Base-by-base conservation (phyloP, 2,113 vertebrate genomes). In the Fulica atra region DNA sequence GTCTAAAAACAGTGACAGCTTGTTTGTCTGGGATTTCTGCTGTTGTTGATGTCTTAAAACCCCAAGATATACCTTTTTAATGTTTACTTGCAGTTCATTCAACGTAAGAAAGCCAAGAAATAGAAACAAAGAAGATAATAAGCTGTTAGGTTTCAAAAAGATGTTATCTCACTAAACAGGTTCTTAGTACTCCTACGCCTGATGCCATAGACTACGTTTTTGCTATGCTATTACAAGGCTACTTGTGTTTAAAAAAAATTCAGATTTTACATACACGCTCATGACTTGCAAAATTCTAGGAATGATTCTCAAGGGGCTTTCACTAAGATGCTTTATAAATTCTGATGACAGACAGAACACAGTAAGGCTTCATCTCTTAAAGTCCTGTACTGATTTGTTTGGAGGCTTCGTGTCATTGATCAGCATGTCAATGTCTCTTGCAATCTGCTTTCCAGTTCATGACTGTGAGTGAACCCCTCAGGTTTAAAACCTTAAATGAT, bases 251-350 rank as follows among this genome's bases (percentile, higher is more conserved):
- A 53, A 72, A 59, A 51, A n/a, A 86, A 68, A 23, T 20, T 74
- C 81, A 68, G 89, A 76, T 92, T 96, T 97, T 92, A 91, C 90
- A 96, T 73, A 94, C 89, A 92, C 11, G 94, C 95, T 97, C 91
- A 94, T 94, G 97, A 97, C 93, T 97, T 97, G 96, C 95, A 98
- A 96, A 97, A 97, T 92, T 96, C 94, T 92, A 89, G 57, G 82
- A 89, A 95, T 91, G 80, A 92, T 96, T 96, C 95, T 97, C 92
- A 92, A 93, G 96, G 93, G 81, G 77, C 90, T 87, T 89, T 97
- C 95, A 89, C 93, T 92, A 83, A 95, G 94, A 93, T 93, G 96
- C 86, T 95, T 91, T 89, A 86, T 96, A 97, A 94, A 97, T 97
- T 93, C 93, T 88, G 77, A 80, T 95, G 96, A 96, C 89, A 95